Conservation (phyloP, 2,797 vertebrate species). For the Scolopax bukidnonensis region DNA sequence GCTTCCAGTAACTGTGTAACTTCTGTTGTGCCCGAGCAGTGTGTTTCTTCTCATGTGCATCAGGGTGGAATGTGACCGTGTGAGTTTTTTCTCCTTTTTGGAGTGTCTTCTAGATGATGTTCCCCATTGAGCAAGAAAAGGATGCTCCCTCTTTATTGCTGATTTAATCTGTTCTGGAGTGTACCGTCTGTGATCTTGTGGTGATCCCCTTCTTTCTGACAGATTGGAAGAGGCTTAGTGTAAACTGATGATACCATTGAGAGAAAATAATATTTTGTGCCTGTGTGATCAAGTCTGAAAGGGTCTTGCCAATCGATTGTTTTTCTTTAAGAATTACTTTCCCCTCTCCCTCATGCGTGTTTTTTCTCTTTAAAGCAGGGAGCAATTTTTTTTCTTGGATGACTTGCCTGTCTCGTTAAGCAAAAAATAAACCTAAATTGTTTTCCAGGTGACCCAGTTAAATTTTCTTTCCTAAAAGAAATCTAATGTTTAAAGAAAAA, state of each 20-base stretch:
- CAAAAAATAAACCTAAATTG: neutral
- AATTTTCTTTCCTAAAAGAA: neutral
- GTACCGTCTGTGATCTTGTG: neutral
- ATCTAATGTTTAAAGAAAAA: neutral
- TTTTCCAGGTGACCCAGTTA: neutral
- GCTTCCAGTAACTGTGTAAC: neutral
- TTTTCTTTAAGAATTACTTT: neutral
- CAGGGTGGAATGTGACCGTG: neutral
- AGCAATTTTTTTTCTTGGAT: neutral
- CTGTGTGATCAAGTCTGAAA: neutral
- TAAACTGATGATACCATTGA: neutral
- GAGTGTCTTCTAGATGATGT: neutral
- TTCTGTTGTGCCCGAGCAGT: neutral
- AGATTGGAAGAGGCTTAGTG: neutral
- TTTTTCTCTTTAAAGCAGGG: neutral
- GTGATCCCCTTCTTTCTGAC: neutral
- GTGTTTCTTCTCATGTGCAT: neutral
- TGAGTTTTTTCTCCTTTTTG: neutral
- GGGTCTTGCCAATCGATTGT: neutral
- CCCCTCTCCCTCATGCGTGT: neutral
- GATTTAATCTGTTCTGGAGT: neutral
- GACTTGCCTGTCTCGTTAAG: neutral
- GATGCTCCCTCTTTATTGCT: neutral
- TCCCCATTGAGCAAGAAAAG: neutral
- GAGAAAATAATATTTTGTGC: neutral